Evolutionary conservation across 2,888 invertebrate genomes (phyloP), one percentile per base, ranked within the genome.

Genomic region (Erynnis tages): DNA sequence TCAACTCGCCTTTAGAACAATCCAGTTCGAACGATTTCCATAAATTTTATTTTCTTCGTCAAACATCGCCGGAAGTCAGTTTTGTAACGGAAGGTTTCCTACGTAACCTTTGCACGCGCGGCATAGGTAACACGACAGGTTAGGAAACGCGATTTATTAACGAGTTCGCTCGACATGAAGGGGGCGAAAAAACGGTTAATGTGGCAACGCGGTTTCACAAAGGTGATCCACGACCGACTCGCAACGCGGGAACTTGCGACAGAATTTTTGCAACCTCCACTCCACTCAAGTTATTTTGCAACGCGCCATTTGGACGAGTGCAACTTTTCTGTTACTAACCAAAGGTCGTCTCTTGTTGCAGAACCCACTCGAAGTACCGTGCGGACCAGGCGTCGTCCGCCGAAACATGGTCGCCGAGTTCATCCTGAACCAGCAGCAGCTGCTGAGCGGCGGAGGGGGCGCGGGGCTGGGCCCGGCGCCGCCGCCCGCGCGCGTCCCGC

Each of bases 371-470:
- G 84, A 85, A 64, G 84, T 85, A 73, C 77, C 80, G 79, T 81
- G 86, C 90, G 90, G 90, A 76, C 86, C 79, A 49, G 73, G 72
- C 64, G 72, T 73, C 67, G 87, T 87, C 86, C 92, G 93, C 85
- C 93, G 92, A 91, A 95, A 94, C 92, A 95, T 95, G 94, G 95
- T 96, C 87, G 95, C 95, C 84, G 95, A 95, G 91, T 94, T 95
- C 84, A 94, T 95, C 75, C 91, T 94, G 80, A 94, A 94, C 21
- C 94, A 93, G 79, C 93, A 93, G 69, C 90, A 85, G 71, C 74
- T 89, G 76, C 67, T 89, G 65, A 71, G 75, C 35, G 75, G 69
- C 8, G 77, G 78, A 19, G 85, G 79, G 16, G 82, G 82, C n/a
- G 77, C 76, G 0, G 67, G 75, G 23, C 67, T 89, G 14, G 84